A percentile compares a stretch with the other conserved stretches of the same genome.
These are phyloP conservation scores for Hyla sarda DNA, from an alignment of 2,113 vertebrate genomes.

Conservation along the genomic window DNA sequence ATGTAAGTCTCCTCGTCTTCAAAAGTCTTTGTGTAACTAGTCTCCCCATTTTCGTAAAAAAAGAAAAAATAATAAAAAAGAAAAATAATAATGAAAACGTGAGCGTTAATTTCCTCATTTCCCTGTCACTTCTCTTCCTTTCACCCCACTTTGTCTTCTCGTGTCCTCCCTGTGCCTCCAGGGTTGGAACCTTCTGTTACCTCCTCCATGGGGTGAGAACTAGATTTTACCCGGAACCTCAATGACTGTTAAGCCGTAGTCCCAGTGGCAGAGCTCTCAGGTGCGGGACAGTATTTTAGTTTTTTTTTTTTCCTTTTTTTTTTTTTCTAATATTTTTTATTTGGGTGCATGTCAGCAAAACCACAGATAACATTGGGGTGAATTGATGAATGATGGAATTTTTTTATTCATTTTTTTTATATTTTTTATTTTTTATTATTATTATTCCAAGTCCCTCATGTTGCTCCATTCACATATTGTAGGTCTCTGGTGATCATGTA, in stretches of 20 bases:
- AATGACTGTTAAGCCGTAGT: slow-evolving; percentile 54
- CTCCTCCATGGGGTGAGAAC: slow-evolving; percentile 51
- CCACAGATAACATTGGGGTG: slow-evolving; percentile 2
- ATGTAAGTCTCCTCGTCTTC: slow-evolving; percentile 52
- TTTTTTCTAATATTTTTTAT: not conserved
- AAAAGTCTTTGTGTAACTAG: not conserved
- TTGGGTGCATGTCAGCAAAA: slow-evolving; percentile 49
- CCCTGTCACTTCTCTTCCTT: slow-evolving; percentile 45
- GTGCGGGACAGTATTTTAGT: slow-evolving; percentile 50
- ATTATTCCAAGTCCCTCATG: slow-evolving; percentile 8
- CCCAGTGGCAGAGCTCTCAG: slow-evolving; percentile 56
- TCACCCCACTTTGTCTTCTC: slow-evolving; percentile 52
- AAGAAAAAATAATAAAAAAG: not conserved
- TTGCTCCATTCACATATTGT: slow-evolving; percentile 23
- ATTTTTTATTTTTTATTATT: not conserved
- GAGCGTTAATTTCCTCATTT: slow-evolving; percentile 27
- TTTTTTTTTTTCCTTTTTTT: slow-evolving; percentile 20
- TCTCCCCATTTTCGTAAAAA: not conserved
- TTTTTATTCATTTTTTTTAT: not conserved
- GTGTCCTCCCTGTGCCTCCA: slow-evolving; percentile 55
- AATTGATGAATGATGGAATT: not conserved
- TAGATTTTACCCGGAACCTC: slow-evolving; percentile 56
- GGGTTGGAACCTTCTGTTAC: slow-evolving; percentile 52
- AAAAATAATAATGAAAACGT: no score
- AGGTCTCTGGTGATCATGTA: not conserved